Conservation (phyloP, 2,113 vertebrate species). For the Oryzias javanicus region DNA sequence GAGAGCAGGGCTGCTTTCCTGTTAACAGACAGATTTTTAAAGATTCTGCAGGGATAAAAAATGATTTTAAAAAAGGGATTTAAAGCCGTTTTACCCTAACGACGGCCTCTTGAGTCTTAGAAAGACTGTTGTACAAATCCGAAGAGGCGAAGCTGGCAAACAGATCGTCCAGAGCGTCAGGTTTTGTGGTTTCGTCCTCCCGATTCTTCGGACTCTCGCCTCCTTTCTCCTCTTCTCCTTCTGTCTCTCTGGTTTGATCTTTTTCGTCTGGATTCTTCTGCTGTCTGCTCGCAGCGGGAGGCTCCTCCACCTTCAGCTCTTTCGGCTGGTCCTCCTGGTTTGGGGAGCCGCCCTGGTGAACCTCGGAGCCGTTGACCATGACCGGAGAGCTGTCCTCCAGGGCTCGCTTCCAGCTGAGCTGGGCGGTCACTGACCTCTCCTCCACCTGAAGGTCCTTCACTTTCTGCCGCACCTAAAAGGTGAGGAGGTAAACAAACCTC, state of each 20-base stretch:
- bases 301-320: constrained; percentile 56
- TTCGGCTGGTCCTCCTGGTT: constrained; percentile 56
- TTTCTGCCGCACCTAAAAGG: constrained; percentile 84
- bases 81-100: constrained; percentile 47
- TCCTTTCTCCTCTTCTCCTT: constrained; percentile 54
- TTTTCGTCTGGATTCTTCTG: constrained; percentile 47
- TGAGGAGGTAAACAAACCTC: background rate
- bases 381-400: constrained; percentile 80
- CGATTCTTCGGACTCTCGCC: constrained; percentile 34
- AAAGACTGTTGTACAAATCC: constrained; percentile 58
- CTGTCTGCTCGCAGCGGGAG: constrained; percentile 14
- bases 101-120: constrained; percentile 53
- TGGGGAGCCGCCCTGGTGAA: constrained; percentile 45
- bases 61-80: background rate
- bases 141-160: constrained; percentile 54
- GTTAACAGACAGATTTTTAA: background rate
- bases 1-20: constrained; percentile 61
- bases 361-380: constrained; percentile 81
- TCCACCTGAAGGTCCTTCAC: constrained; percentile 84
- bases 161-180: constrained; percentile 63
- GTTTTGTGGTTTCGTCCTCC: constrained; percentile 58
- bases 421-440: constrained; percentile 81
- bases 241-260: constrained; percentile 36
- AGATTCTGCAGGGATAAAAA: background rate
- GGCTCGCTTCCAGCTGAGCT: constrained; percentile 84